A percentile compares a stretch with the other conserved stretches of the same genome.
phyloP scores from a whole-genome alignment of 2,113 vertebrate species.

The Poeciliopsis turrubarensis region DNA sequence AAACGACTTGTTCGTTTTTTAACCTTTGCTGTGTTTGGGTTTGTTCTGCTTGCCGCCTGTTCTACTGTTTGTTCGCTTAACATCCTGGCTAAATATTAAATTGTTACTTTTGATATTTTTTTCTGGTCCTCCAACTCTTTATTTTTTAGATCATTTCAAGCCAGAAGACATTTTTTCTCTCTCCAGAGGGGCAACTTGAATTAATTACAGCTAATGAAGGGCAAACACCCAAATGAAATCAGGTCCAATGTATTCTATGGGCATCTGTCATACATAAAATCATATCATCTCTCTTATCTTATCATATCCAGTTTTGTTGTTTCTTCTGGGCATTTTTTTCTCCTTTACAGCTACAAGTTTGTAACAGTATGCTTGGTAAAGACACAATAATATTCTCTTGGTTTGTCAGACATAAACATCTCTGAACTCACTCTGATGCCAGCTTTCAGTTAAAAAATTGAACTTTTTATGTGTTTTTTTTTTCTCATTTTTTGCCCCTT shows the following conservation, averaged over 20 bases:
- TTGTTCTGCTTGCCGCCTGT: conserved; percentile 42
- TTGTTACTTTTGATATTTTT: conserved; percentile 27
- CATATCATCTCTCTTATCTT: neutral
- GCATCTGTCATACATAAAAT: neutral
- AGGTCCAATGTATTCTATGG: neutral
- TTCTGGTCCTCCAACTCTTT: conserved; percentile 27
- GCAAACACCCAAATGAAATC: neutral
- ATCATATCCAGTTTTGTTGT: neutral
- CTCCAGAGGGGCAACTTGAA: neutral
- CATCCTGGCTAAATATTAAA: conserved; percentile 22
- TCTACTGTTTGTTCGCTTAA: conserved; percentile 22
- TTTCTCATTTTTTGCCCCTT: neutral
- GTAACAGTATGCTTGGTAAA: neutral
- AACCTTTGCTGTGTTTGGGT: conserved; percentile 51
- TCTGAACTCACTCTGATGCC: neutral
- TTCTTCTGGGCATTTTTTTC: neutral
- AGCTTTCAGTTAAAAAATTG: neutral
- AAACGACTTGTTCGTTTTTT: conserved; percentile 34
- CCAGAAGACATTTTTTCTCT: neutral
- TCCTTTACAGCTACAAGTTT: neutral
- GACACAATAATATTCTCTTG: neutral
- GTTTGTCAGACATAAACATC: neutral
- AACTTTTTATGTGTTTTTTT: neutral
- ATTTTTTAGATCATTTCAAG: neutral
- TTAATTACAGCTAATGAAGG: neutral